phyloP scores from a whole-genome alignment of 2,797 vertebrate species.

The Xenopus petersii region DNA sequence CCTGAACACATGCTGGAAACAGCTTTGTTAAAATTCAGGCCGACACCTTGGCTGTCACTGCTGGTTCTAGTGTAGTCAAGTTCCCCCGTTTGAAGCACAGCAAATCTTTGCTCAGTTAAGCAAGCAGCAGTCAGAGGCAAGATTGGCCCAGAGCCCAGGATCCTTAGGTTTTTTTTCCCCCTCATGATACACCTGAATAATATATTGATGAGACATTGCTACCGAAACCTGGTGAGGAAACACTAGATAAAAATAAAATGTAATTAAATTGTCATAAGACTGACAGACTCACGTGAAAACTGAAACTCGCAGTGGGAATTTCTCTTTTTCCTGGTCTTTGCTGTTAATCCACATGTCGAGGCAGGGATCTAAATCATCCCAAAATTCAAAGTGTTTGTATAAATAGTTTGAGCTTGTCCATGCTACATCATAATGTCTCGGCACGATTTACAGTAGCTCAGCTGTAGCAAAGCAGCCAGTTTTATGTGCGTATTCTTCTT shows the following conservation, averaged over 20 bases:
- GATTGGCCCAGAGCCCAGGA: slow-evolving; percentile 63
- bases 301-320: slow-evolving; percentile 42
- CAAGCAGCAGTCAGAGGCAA: slow-evolving; percentile 60
- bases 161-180: slow-evolving; percentile 60
- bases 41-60: slow-evolving; percentile 59
- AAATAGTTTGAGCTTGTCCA: background rate
- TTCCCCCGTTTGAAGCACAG: slow-evolving; percentile 62
- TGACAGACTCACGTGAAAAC: slow-evolving; percentile 64
- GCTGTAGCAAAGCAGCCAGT: too few relatives aligned
- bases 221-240: slow-evolving; percentile 54
- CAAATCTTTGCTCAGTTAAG: slow-evolving; percentile 71
- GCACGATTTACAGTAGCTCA: too few relatives aligned
- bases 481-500: too few relatives aligned
- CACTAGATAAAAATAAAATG: slow-evolving; percentile 50
- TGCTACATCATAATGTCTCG: too few relatives aligned
- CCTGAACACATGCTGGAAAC: slow-evolving; percentile 64
- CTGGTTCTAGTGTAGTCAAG: slow-evolving; percentile 56
- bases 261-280: slow-evolving; percentile 57
- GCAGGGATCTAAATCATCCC: background rate
- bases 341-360: background rate
- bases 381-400: background rate
- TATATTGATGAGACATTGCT: slow-evolving; percentile 73
- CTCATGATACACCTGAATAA: slow-evolving; percentile 75
- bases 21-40: slow-evolving; percentile 62
- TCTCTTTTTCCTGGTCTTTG: background rate